A percentile compares a stretch with the other conserved stretches of the same genome.
Conservation (phyloP, 2,888 invertebrate species). For the Drosophila multiciliata region DNA sequence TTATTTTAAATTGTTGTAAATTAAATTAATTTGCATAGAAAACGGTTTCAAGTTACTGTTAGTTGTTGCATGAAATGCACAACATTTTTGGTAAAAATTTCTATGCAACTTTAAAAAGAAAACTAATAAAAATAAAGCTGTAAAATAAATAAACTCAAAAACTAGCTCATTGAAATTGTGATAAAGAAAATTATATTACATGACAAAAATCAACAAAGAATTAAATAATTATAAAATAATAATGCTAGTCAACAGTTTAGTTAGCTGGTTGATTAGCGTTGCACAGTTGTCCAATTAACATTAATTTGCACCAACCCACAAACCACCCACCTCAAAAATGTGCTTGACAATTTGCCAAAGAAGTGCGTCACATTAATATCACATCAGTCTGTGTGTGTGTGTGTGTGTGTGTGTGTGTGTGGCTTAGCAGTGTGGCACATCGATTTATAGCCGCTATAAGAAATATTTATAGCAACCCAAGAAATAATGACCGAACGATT, state of each 20-base stretch:
- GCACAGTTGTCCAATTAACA: conserved; percentile 16
- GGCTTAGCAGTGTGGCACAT: conserved; percentile 20
- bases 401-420: neutral
- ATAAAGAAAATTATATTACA: neutral
- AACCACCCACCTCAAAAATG: neutral
- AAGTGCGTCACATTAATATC: conserved; percentile 39
- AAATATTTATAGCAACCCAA: conserved; percentile 58
- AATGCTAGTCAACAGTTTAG: neutral
- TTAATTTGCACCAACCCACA: conserved; percentile 14
- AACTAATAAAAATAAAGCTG: neutral
- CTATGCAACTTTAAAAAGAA: neutral
- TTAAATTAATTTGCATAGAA: conserved; percentile 62
- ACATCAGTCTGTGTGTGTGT: neutral
- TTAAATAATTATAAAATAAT: neutral
- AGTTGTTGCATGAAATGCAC: neutral
- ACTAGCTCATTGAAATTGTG: neutral
- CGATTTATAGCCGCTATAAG: conserved; percentile 63
- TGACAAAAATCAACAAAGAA: neutral
- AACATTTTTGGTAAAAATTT: neutral
- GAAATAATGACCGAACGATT: conserved; percentile 51
- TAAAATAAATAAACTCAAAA: neutral
- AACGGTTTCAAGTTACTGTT: neutral
- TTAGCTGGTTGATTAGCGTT: neutral
- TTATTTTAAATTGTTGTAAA: conserved; percentile 74
- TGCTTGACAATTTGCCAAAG: conserved; percentile 33